Conservation (phyloP, 2,113 vertebrate species). For the Lethenteron camtschaticum region DNA sequence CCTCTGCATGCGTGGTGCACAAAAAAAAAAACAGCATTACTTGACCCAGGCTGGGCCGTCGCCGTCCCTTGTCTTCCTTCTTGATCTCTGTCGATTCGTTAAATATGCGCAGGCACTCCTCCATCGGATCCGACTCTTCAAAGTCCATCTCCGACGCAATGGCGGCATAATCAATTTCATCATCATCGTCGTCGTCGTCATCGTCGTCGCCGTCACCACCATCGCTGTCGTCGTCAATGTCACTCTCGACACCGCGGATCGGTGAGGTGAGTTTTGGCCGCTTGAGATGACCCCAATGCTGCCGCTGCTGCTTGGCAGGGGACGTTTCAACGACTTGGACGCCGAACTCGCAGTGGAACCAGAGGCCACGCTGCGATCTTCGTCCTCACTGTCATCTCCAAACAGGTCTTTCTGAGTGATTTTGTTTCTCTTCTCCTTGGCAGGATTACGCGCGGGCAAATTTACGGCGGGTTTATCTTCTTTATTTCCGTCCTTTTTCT, state of each 20-base stretch:
- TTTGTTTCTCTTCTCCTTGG: slow-evolving; percentile 21
- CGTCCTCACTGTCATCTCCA: slow-evolving; percentile 70
- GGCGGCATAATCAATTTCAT: slow-evolving; percentile 29
- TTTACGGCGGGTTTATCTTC: too few relatives aligned
- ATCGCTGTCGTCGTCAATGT: slow-evolving; percentile 53
- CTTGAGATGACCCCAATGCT: too few relatives aligned
- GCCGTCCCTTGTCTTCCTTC: slow-evolving; percentile 67
- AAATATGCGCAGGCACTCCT: slow-evolving; percentile 86
- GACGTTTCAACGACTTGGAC: too few relatives aligned
- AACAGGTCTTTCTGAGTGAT: slow-evolving; percentile 69
- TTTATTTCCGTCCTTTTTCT: too few relatives aligned
- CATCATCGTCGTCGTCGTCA: slow-evolving; percentile 24
- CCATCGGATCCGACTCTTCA: slow-evolving; percentile 76
- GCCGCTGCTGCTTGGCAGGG: too few relatives aligned
- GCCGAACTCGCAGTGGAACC: too few relatives aligned
- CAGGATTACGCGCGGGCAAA: too few relatives aligned
- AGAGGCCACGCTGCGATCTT: slow-evolving; percentile 14
- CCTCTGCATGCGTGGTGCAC: too few relatives aligned
- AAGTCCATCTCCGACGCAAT: slow-evolving; percentile 60
- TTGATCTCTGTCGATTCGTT: slow-evolving; percentile 79
- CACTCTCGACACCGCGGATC: slow-evolving; percentile 45
- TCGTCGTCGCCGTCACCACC: slow-evolving; percentile 62
- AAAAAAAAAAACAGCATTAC: too few relatives aligned
- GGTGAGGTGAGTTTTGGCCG: not conserved
- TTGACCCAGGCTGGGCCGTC: slow-evolving; percentile 12